Base-by-base conservation (phyloP, 2,113 vertebrate species). In the Xenus cinereus region DNA sequence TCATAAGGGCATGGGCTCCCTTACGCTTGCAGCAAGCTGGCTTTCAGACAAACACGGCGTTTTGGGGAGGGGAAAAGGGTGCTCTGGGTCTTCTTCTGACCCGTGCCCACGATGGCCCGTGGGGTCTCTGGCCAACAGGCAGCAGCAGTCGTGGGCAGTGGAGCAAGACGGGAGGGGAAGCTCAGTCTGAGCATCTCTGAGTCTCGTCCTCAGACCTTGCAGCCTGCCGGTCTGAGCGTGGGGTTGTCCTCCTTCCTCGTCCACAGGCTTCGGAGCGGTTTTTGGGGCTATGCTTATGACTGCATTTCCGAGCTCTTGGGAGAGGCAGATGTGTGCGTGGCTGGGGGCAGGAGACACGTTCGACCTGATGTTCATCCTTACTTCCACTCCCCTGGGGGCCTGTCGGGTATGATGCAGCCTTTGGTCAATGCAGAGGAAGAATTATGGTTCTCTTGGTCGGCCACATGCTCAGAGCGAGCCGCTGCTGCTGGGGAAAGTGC, bases 21-120 rank as follows among this genome's bases (percentile, higher is more conserved):
- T 79, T 57, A n/a, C 19, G 30, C 32, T 23, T 3, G 2, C 63
- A 28, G 17, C 16, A 37, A 80, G 30, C 14, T 91, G 78, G 12
- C 67, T 77, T 73, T 64, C 51, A n/a, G 69, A 32, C 27, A 54
- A 64, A 48, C 15, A 17, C 0, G 1, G 33, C 1, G 0, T 41
- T 85, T 17, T 39, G 16, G 64, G 69, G 32, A 66, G 32, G 9
- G 2, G 24, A 11, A 51, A 71, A 41, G 14, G 35, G 3, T 14
- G 8, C 35, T 76, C 33, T 23, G 37, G 5, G 28, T 64, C 13
- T 69, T 66, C 53, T 67, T 33, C 50, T 2, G 5, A 14, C 43
- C 7, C 8, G 4, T 81, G 16, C 32, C 22, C 18, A 3, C 3
- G 4, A 15, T 3, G 4, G 33, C 26, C 28, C 0, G 0, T 15